Percentiles rank a stretch among this genome's conserved stretches.
Evolutionary conservation across 2,888 invertebrate genomes (phyloP).

Genomic region (Ochlodes sylvanus): DNA sequence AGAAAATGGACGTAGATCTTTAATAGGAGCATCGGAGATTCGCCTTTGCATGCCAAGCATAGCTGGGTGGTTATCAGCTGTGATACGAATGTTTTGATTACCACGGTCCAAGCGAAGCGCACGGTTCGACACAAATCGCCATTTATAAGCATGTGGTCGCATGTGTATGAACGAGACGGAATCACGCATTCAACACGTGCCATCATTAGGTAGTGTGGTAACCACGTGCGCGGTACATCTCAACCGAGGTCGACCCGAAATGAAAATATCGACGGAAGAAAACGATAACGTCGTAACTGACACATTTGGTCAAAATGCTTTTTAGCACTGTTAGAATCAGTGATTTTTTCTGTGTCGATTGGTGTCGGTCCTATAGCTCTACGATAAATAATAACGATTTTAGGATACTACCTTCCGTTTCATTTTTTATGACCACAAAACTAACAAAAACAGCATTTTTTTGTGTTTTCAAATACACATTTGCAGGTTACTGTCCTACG

Average conservation of each 20-base stretch:
- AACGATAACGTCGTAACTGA: too few species aligned
- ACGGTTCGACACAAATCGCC: conserved; percentile 40
- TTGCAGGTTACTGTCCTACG: too few species aligned
- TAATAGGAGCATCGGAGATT: conserved; percentile 28
- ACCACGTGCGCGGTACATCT: conserved; percentile 40
- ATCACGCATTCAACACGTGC: conserved; percentile 65
- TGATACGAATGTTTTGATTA: conserved; percentile 40
- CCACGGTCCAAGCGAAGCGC: conserved; percentile 15
- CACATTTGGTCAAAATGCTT: too few species aligned
- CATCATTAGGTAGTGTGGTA: conserved; percentile 51
- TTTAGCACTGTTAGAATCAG: too few species aligned
- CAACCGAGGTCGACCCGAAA: conserved; percentile 44
- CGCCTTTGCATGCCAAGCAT: conserved; percentile 20
- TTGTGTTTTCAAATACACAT: too few species aligned
- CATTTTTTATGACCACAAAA: too few species aligned
- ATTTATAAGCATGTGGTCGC: conserved; percentile 47
- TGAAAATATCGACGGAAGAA: too few species aligned
- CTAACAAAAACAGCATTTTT: too few species aligned
- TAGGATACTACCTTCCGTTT: too few species aligned
- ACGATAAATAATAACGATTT: too few species aligned
- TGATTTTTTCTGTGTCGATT: too few species aligned
- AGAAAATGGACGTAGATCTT: conserved; percentile 20
- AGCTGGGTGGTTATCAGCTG: conserved; percentile 30
- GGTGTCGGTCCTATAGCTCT: too few species aligned
- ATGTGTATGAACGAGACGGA: conserved; percentile 51